Conservation (phyloP, 1,140 invertebrate genomes). For the Lycorma delicatula region DNA sequence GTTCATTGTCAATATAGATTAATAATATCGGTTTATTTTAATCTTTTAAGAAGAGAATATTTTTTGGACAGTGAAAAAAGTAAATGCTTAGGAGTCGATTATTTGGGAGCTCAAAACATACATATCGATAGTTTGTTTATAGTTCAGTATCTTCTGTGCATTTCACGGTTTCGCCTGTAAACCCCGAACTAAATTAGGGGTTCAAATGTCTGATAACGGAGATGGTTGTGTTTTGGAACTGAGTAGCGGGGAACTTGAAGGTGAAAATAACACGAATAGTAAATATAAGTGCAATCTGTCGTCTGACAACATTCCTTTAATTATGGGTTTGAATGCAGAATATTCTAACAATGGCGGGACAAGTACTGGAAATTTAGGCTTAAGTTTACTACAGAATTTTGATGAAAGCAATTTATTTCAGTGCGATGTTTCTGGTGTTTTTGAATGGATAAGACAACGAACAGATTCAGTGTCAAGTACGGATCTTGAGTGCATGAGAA, state of each 20-base stretch:
- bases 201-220: neutral
- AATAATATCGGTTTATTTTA: too few species aligned
- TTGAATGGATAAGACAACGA: neutral
- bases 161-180: neutral
- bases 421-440: neutral
- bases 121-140: too few species aligned
- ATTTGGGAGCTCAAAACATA: too few species aligned
- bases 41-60: too few species aligned
- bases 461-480: neutral
- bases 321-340: neutral
- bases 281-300: neutral
- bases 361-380: neutral
- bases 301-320: neutral
- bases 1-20: too few species aligned
- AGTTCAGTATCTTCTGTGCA: neutral
- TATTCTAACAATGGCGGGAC: neutral
- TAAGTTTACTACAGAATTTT: neutral
- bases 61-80: too few species aligned
- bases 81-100: too few species aligned
- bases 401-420: neutral
- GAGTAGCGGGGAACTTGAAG: slow-evolving; percentile 3
- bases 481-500: neutral
- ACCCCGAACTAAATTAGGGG: neutral
- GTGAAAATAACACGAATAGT: neutral
- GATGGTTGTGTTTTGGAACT: neutral